Percentiles rank a stretch among this genome's conserved stretches.
Evolutionary conservation across 2,888 invertebrate species (phyloP).

Genomic region (Zygogramma bicolorata): DNA sequence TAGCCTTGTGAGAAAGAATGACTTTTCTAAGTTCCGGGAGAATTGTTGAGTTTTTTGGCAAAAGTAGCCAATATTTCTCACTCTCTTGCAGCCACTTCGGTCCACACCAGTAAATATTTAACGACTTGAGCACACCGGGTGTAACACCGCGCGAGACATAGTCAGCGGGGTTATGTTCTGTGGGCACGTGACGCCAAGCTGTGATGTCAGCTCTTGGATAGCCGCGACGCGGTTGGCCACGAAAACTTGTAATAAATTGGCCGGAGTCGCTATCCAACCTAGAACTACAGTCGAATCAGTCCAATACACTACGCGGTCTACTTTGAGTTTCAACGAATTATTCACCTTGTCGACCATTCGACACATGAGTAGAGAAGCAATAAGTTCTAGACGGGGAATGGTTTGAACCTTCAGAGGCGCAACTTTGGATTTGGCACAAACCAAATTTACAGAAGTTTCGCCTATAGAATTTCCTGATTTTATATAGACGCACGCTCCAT

Average conservation of each 20-base stretch:
- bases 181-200: constrained; percentile 35
- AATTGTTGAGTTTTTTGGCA: too few species aligned
- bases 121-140: constrained; percentile 3
- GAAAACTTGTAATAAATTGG: constrained; percentile 29
- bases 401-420: too few species aligned
- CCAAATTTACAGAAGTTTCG: background rate
- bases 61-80: background rate
- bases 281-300: background rate
- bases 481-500: too few species aligned
- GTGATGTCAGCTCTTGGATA: constrained; percentile 26
- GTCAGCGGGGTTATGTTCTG: constrained; percentile 4
- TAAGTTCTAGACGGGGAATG: background rate
- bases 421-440: too few species aligned
- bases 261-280: background rate
- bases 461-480: too few species aligned
- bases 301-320: background rate
- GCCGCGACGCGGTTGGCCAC: constrained; percentile 30
- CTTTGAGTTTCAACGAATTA: background rate
- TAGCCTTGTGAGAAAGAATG: too few species aligned
- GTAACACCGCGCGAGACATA: constrained; percentile 28
- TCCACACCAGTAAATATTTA: constrained; percentile 25
- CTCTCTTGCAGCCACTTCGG: constrained; percentile 22
- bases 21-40: too few species aligned
- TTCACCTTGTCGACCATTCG: background rate
- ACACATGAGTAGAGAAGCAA: background rate